A percentile compares a stretch with the other conserved stretches of the same genome.
These are phyloP conservation scores for Aquatica leii DNA, from an alignment of 2,888 invertebrate genomes.

Conservation along the genomic window DNA sequence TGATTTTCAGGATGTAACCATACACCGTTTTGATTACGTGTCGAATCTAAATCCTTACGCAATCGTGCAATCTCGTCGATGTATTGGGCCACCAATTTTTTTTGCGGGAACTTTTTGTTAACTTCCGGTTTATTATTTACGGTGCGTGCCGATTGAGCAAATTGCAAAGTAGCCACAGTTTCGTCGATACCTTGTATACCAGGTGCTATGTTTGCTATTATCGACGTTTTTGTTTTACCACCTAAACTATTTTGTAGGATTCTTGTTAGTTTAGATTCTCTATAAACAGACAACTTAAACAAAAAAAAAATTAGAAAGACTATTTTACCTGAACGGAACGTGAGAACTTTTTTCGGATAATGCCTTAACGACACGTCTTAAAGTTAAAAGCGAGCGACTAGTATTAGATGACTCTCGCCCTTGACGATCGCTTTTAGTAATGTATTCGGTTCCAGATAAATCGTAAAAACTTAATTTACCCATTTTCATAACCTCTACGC, in stretches of 20 bases:
- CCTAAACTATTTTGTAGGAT: constrained; percentile 96
- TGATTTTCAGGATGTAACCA: background rate
- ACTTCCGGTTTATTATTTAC: constrained; percentile 92
- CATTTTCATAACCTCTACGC: constrained; percentile 91
- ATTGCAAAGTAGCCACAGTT: constrained; percentile 93
- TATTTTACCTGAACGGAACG: constrained; percentile 77
- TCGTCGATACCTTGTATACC: constrained; percentile 89
- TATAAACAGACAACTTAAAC: background rate
- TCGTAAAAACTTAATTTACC: constrained; percentile 97
- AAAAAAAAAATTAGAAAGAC: no score
- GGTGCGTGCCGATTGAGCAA: constrained; percentile 93
- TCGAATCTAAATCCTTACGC: constrained; percentile 69
- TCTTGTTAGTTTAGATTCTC: constrained; percentile 95
- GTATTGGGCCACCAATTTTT: constrained; percentile 82
- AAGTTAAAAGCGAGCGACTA: constrained; percentile 92
- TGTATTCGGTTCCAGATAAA: constrained; percentile 96
- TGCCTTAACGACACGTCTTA: constrained; percentile 94
- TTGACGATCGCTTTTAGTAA: constrained; percentile 87
- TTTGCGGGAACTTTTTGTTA: constrained; percentile 89
- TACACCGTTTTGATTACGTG: background rate
- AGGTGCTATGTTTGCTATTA: constrained; percentile 96
- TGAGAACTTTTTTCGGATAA: constrained; percentile 92
- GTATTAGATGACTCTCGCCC: constrained; percentile 96
- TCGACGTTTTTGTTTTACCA: constrained; percentile 95
- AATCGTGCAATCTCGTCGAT: constrained; percentile 91